Evolutionary conservation across 2,113 vertebrate genomes (phyloP), one percentile per base, ranked within the genome.

Genomic region (Corvus moneduloides): DNA sequence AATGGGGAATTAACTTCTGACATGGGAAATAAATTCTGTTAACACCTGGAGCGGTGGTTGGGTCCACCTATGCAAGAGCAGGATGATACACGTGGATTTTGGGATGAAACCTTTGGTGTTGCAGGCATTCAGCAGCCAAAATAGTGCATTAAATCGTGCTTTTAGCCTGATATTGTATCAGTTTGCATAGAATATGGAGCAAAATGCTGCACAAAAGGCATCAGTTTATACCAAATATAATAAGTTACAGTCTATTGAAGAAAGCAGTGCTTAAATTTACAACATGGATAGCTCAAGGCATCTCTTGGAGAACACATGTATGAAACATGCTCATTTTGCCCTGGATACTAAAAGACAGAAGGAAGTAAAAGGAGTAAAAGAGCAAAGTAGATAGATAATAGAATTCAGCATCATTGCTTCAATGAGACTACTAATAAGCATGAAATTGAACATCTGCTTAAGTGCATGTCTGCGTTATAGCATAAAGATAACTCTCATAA

Each of bases 361-460:
- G 43, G 7, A 84, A 58, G 20, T 49, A 54, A 85, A 86, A 89
- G 41, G 26, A 81, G 9, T 35, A 68, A 76, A 77, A 90, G 84
- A 94, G 77, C 26, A 41, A 90, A 92, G 56, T 49, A 81, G 54
- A 30, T 13, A 68, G 91, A 89, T 91, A 89, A 94, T 72, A 91
- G 33, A 91, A 95, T 68, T 94, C 84, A 93, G 21, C 72, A 69
- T 84, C 84, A 43, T 43, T 76, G 54, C 64, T 95, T 93, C 82
- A 89, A 82, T 23, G 59, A 81, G 87, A 49, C 89, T 72, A 54
- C 87, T 97, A 92, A 95, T 82, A 91, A 79, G 62, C 84, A 93
- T 87, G 82, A 87, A 96, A 92, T 93, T 85, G 93, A 96, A 92
- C 91, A 95, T 94, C 93, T 91, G 84, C 96, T 94, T 89, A 93